phyloP scores from a whole-genome alignment of 2,113 vertebrate genomes.

The Solenodon paradoxus region DNA sequence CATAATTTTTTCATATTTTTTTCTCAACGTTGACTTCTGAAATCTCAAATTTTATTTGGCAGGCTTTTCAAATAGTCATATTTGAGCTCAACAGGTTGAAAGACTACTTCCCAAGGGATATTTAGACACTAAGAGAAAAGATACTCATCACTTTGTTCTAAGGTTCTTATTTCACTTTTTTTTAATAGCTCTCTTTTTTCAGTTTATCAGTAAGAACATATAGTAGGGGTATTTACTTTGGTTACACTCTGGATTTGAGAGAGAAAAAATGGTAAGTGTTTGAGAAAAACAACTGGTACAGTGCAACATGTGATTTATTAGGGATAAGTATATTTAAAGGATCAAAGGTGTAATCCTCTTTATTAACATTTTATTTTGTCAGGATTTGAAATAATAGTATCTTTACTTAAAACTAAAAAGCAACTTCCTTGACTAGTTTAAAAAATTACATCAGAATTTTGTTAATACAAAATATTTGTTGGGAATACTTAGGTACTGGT shows the following conservation, averaged over 20 bases:
- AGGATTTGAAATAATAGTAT: neutral
- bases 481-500: neutral
- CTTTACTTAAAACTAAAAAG: conserved; percentile 23
- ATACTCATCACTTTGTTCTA: neutral
- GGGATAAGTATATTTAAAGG: neutral
- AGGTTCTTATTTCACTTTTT: neutral
- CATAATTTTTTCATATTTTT: neutral
- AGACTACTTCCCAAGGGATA: neutral
- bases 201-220: conserved; percentile 9
- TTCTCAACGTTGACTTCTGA: neutral
- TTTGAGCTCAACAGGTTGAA: neutral
- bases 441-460: neutral
- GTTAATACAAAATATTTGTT: neutral
- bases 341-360: neutral
- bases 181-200: neutral
- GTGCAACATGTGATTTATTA: neutral
- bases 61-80: neutral
- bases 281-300: neutral
- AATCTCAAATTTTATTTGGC: neutral
- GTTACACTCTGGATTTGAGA: neutral
- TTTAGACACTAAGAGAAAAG: neutral
- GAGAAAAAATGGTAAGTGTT: neutral
- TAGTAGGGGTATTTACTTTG: neutral
- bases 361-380: neutral
- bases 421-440: neutral